A percentile compares a stretch with the other conserved stretches of the same genome.
These are phyloP conservation scores for Pasiphila rectangulata DNA, from an alignment of 2,888 invertebrate species.

Conservation along the genomic window DNA sequence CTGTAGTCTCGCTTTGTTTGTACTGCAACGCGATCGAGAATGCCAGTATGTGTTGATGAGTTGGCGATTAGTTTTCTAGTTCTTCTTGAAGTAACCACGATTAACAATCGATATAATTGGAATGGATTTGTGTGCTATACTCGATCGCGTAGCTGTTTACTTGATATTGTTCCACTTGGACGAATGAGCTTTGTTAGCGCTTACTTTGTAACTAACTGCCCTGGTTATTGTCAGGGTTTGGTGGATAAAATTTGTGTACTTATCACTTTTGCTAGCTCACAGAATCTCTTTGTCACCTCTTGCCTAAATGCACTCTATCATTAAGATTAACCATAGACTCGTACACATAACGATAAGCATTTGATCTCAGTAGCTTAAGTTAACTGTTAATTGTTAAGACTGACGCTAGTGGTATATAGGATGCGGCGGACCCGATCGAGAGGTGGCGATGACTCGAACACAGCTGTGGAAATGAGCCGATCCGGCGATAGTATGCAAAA, in stretches of 20 bases:
- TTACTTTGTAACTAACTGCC: constrained; percentile 27
- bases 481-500: constrained; percentile 29
- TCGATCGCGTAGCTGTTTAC: constrained; percentile 32
- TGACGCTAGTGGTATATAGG: constrained; percentile 49
- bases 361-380: constrained; percentile 43
- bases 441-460: constrained; percentile 34
- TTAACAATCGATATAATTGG: constrained; percentile 36
- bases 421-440: constrained; percentile 36
- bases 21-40: constrained; percentile 28
- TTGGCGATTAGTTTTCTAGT: constrained; percentile 41
- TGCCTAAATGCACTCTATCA: constrained; percentile 27
- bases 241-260: constrained; percentile 27
- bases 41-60: constrained; percentile 8
- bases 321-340: constrained; percentile 31
- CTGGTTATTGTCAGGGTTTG: constrained; percentile 26
- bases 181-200: constrained; percentile 34
- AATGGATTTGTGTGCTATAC: constrained; percentile 24
- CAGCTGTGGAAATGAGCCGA: constrained; percentile 29
- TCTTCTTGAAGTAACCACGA: constrained; percentile 39
- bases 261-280: constrained; percentile 21
- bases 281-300: constrained; percentile 30
- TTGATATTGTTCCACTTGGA: constrained; percentile 22
- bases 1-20: constrained; percentile 11
- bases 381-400: constrained; percentile 51
- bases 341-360: constrained; percentile 26